These are phyloP conservation scores for Exephanes ischioxanthus DNA, from an alignment of 2,888 invertebrate genomes.

Conservation along the genomic window DNA sequence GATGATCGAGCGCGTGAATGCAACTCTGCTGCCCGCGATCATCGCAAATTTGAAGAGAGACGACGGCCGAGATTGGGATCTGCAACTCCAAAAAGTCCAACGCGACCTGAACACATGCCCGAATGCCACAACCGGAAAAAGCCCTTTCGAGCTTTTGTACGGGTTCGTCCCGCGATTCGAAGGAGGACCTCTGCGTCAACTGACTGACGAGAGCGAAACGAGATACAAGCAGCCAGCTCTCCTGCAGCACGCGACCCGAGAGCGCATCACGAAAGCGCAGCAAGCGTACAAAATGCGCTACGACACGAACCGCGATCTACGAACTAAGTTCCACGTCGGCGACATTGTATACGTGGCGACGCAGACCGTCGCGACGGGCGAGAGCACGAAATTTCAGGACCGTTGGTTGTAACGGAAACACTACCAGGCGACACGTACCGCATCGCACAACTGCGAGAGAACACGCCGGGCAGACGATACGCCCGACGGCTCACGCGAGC, in stretches of 20 bases:
- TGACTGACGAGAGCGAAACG: conserved; percentile 14
- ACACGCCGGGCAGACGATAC: neutral
- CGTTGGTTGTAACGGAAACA: neutral
- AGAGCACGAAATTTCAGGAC: conserved; percentile 47
- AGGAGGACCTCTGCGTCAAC: conserved; percentile 13
- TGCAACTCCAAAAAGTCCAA: conserved; percentile 49
- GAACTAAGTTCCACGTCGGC: conserved; percentile 31
- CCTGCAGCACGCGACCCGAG: conserved; percentile 34
- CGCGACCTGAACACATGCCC: conserved; percentile 64
- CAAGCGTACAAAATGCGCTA: conserved; percentile 18
- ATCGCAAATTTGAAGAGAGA: conserved; percentile 1
- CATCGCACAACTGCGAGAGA: neutral
- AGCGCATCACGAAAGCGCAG: neutral
- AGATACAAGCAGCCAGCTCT: neutral
- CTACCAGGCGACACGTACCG: neutral
- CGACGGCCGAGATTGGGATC: conserved; percentile 44
- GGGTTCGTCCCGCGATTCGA: conserved; percentile 44
- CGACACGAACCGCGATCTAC: conserved; percentile 9
- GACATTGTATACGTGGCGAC: conserved; percentile 43
- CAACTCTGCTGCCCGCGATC: conserved; percentile 34
- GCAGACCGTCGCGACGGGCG: conserved; percentile 25
- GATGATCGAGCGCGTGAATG: conserved; percentile 53
- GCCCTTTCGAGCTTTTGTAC: conserved; percentile 66
- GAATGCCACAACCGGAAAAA: conserved; percentile 55
- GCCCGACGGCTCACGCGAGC: neutral